Base-by-base conservation (phyloP, 2,888 invertebrate genomes). In the Phaonia tiefii region DNA sequence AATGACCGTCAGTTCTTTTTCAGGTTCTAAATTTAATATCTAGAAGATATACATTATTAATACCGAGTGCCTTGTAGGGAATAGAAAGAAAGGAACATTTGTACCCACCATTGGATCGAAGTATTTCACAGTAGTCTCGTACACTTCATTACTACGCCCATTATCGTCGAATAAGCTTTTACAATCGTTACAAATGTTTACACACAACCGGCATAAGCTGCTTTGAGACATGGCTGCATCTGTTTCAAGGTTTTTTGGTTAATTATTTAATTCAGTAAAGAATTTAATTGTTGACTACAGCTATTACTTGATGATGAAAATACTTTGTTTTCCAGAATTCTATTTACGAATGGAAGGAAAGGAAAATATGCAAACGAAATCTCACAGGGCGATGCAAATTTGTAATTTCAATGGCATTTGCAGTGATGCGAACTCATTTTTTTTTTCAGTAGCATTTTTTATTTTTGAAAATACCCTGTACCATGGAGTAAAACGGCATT, bases 41-140 rank as follows among this genome's bases (percentile, higher is more conserved):
- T 31, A 31, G 8, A 31, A 31, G 31, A 31, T 31, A 31, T 31
- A 31, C 31, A 5, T 31, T 8, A 31, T 31, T 31, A 31, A 31
- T 8, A 31, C 8, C n/a, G n/a, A n/a, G n/a, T n/a, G n/a, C n/a
- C n/a, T n/a, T n/a, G n/a, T n/a, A n/a, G 31, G 8, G 31, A 31
- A 31, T 31, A 31, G 3, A 5, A 31, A 31, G 8, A 31, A 31
- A 46, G 3, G 15, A 46, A 46, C 17, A 44, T n/a, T 49, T n/a
- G 51, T 4, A 20, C n/a, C 70, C 70, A 80, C 80, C 80, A 80
- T 80, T 8, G 80, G 80, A 70, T 80, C 80, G 58, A 80, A 80
- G 51, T 80, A 80, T 58, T 80, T 80, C 0, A 80, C 80, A 26
- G 76, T 80, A 7, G 76, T 77, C 70, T 80, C 76, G 58, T 80